Evolutionary conservation across 2,113 vertebrate genomes (phyloP).

Genomic region (Cromileptes altivelis): DNA sequence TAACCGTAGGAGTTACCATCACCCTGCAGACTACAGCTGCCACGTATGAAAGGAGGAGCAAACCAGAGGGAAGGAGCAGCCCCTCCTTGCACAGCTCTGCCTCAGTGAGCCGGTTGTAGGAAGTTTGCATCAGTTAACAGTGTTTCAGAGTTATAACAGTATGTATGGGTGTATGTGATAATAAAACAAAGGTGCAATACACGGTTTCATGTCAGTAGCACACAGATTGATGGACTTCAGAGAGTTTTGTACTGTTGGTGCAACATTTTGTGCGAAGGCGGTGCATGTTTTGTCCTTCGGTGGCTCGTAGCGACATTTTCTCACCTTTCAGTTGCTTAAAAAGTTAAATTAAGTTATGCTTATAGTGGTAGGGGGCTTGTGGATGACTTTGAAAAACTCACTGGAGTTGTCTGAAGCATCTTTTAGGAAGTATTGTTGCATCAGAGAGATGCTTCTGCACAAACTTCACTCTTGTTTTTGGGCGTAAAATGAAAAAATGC

Average conservation of each 20-base stretch:
- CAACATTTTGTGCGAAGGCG: background rate
- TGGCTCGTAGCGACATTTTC: background rate
- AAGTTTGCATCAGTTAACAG: slow-evolving; percentile 60
- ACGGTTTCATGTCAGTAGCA: background rate
- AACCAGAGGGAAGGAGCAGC: background rate
- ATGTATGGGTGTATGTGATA: background rate
- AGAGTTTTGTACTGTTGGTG: background rate
- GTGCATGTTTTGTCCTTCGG: background rate
- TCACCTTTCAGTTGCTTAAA: background rate
- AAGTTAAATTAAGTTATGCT: background rate
- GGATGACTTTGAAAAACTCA: background rate
- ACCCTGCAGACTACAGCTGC: slow-evolving; percentile 54
- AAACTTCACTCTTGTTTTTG: background rate
- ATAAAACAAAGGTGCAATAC: fast-evolving
- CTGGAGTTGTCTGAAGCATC: background rate
- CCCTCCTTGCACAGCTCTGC: slow-evolving; percentile 37
- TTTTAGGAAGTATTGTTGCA: background rate
- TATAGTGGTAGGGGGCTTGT: background rate
- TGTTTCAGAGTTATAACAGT: background rate
- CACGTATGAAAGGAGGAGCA: slow-evolving; percentile 83
- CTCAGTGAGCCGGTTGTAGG: background rate
- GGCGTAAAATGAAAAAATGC: background rate
- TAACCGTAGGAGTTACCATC: slow-evolving; percentile 4
- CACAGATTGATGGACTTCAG: background rate
- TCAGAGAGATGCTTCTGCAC: background rate